Evolutionary conservation across 2,797 vertebrate genomes (phyloP).

Genomic region (Tiaroga cobitis): DNA sequence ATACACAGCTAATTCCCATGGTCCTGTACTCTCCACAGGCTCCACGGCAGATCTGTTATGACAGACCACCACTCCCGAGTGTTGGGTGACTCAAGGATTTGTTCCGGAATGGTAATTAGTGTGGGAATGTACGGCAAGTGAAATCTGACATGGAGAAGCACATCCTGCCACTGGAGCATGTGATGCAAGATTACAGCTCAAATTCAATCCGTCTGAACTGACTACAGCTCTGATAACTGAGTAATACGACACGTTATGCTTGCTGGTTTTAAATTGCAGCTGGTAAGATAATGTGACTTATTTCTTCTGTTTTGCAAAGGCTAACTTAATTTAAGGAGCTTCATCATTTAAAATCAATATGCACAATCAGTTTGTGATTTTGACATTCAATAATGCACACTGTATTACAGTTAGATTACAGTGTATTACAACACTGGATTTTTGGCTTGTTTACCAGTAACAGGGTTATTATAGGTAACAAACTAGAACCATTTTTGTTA

Average conservation of each 20-base stretch:
- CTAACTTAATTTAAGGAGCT: background rate
- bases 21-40: background rate
- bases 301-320: background rate
- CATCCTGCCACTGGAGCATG: background rate
- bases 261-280: background rate
- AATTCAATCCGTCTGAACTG: background rate
- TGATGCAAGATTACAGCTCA: constrained; percentile 19
- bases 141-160: constrained; percentile 23
- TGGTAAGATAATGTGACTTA: background rate
- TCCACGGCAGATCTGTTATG: background rate
- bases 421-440: background rate
- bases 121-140: background rate
- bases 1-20: background rate
- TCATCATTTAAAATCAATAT: background rate
- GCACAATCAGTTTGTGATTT: background rate
- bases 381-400: background rate
- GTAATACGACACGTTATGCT: background rate
- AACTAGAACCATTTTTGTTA: background rate
- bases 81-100: background rate
- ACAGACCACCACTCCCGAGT: background rate
- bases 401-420: background rate
- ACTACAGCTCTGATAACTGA: constrained; percentile 7
- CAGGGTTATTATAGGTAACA: background rate
- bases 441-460: constrained; percentile 1
- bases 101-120: constrained; percentile 16